phyloP scores from a whole-genome alignment of 2,797 vertebrate genomes.

The Chrosomus eos region DNA sequence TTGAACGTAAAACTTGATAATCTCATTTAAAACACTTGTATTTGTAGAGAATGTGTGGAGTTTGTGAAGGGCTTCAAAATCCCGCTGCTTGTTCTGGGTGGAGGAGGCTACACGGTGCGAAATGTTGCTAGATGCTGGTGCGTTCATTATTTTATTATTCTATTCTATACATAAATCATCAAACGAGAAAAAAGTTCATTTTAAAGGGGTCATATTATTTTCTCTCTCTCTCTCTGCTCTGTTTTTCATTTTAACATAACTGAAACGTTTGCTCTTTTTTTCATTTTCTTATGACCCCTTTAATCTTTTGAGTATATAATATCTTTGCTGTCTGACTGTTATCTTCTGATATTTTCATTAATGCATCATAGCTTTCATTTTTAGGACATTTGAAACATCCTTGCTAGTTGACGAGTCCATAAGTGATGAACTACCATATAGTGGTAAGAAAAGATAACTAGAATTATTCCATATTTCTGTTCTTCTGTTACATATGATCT shows the following conservation, averaged over 20 bases:
- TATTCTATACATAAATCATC: neutral
- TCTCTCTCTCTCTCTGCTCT: too few relatives aligned
- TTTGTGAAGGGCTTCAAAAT: constrained; percentile 99
- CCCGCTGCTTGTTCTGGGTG: constrained; percentile 93
- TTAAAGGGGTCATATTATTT: neutral
- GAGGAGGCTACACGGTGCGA: constrained; percentile 96
- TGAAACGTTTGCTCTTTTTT: too few relatives aligned
- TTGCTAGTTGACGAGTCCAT: constrained; percentile 94
- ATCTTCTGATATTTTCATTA: neutral
- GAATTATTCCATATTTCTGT: neutral
- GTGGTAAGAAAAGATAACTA: constrained; percentile 73
- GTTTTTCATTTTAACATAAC: too few relatives aligned
- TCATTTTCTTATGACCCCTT: neutral
- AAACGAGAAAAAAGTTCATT: neutral
- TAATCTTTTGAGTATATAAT: neutral
- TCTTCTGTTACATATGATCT: neutral
- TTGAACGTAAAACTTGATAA: too few relatives aligned
- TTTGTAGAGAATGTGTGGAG: constrained; percentile 91
- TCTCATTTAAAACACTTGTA: neutral
- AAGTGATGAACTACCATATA: constrained; percentile 96
- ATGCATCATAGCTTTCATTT: constrained; percentile 8
- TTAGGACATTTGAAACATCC: constrained; percentile 96
- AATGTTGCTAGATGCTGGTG: constrained; percentile 98
- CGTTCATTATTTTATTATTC: constrained; percentile 56
- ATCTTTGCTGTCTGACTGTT: neutral